Evolutionary conservation across 2,113 vertebrate species (phyloP).

Genomic region (Myocastor coypus): DNA sequence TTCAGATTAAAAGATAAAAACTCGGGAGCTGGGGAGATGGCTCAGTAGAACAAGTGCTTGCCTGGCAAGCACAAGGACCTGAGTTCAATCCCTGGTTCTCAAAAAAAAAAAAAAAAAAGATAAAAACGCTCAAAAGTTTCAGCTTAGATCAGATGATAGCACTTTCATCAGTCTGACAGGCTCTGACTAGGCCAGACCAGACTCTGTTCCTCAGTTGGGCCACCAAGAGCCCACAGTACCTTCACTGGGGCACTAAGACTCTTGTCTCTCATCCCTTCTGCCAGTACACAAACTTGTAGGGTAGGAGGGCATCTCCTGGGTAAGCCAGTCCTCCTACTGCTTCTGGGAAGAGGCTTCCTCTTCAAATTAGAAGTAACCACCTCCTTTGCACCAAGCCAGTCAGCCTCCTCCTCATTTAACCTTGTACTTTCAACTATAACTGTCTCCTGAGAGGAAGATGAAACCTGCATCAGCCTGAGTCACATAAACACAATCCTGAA

Average conservation of each 20-base stretch:
- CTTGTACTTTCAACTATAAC: too few relatives aligned
- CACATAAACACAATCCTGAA: too few relatives aligned
- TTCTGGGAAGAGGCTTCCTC: not conserved
- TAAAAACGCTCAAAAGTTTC: not conserved
- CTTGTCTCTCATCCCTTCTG: not conserved
- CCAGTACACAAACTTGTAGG: not conserved
- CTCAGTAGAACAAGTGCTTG: too few relatives aligned
- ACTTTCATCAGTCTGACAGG: not conserved
- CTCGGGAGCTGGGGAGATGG: too few relatives aligned
- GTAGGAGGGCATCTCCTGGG: not conserved
- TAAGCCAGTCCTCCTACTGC: too few relatives aligned
- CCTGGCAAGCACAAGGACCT: too few relatives aligned
- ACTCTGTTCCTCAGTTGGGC: not conserved
- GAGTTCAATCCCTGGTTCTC: too few relatives aligned
- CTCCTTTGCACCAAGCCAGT: not conserved
- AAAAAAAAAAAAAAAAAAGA: too few relatives aligned
- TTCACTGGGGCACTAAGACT: not conserved
- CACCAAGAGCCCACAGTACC: not conserved
- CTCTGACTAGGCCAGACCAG: not conserved
- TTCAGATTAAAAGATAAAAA: not conserved
- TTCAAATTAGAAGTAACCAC: not conserved
- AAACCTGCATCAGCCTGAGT: too few relatives aligned
- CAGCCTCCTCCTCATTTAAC: not conserved
- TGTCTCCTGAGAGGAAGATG: too few relatives aligned
- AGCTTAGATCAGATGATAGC: not conserved